Evolutionary conservation across 2,888 invertebrate genomes (phyloP).

Genomic region (Dryobota labecula): DNA sequence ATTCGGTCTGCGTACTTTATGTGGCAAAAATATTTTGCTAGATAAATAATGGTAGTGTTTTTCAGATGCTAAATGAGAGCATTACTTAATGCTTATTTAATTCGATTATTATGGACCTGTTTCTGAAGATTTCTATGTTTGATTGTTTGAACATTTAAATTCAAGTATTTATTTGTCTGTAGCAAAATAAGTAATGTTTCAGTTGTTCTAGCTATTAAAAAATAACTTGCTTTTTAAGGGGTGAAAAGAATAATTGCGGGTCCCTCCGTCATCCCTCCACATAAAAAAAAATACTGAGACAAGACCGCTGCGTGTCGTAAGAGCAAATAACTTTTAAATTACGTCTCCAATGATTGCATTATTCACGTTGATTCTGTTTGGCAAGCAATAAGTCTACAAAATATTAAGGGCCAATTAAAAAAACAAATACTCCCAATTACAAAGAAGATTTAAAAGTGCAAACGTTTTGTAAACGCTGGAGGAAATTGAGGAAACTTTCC

Average conservation of each 20-base stretch:
- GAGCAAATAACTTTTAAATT: constrained; percentile 21
- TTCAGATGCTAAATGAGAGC: background rate
- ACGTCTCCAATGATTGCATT: constrained; percentile 28
- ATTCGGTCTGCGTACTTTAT: constrained; percentile 31
- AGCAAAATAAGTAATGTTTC: background rate
- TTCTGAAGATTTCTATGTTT: background rate
- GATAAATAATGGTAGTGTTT: constrained; percentile 11
- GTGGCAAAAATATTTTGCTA: constrained; percentile 19
- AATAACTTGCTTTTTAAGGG: background rate
- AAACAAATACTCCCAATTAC: constrained; percentile 30
- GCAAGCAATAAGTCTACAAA: background rate
- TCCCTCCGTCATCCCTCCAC: background rate
- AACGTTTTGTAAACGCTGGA: constrained; percentile 31
- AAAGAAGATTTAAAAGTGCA: constrained; percentile 31
- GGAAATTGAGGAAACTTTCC: constrained; percentile 45
- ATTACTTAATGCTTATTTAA: background rate
- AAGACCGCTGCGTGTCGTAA: constrained; percentile 20
- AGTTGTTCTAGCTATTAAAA: background rate
- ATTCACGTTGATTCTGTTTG: background rate
- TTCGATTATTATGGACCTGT: background rate
- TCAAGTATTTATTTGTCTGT: background rate
- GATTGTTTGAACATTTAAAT: background rate
- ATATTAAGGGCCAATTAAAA: constrained; percentile 26
- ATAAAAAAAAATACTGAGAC: constrained; percentile 11
- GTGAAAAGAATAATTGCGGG: background rate